phyloP scores from a whole-genome alignment of 2,113 vertebrate species.

The Gila orcuttii region DNA sequence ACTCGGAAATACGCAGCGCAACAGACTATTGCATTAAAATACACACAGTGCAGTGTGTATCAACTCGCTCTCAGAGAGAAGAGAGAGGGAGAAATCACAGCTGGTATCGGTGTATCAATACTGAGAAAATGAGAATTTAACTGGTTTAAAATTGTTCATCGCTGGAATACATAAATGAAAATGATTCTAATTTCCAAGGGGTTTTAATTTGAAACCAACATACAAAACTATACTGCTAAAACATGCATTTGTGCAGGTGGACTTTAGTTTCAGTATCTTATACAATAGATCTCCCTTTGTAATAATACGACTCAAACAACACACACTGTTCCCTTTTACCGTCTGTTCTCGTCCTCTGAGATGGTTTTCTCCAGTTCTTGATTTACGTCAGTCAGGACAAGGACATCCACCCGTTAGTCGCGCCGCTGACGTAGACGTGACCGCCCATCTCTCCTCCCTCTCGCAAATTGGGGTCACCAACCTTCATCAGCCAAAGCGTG shows the following conservation, averaged over 20 bases:
- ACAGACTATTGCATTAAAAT: no score
- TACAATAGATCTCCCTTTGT: not conserved
- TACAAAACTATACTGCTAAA: not conserved
- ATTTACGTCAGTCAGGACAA: slow-evolving; percentile 81
- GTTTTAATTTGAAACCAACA: not conserved
- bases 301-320: slow-evolving; percentile 4
- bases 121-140: no score
- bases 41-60: no score
- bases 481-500: slow-evolving; percentile 69
- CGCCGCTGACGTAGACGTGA: slow-evolving; percentile 71
- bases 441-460: slow-evolving; percentile 68
- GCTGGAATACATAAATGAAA: not conserved
- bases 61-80: no score
- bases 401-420: slow-evolving; percentile 77
- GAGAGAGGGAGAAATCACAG: no score
- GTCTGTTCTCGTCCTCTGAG: not conserved
- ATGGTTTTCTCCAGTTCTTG: slow-evolving; percentile 61
- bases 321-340: not conserved
- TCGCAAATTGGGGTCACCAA: slow-evolving; percentile 76
- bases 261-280: not conserved
- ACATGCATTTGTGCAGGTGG: not conserved
- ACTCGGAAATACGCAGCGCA: no score
- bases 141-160: no score
- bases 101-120: no score
- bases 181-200: no score